Percentiles rank a stretch among this genome's conserved stretches.
Conservation (phyloP, 1,140 invertebrate species). For the Drosophila ananassae region DNA sequence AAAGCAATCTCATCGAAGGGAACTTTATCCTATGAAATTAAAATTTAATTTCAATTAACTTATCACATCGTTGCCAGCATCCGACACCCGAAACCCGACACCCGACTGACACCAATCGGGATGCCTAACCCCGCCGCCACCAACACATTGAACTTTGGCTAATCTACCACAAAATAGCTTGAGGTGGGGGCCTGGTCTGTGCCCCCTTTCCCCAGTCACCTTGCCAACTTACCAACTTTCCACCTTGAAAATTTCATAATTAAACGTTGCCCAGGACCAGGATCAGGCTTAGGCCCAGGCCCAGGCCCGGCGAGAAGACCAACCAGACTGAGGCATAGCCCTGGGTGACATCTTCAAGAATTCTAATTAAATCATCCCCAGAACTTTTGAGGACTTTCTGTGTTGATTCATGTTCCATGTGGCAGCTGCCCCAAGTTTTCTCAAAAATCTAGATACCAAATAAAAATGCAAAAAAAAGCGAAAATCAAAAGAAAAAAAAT, state of each 20-base stretch:
- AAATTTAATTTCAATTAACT: constrained; percentile 65
- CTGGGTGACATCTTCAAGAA: constrained; percentile 72
- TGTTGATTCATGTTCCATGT: constrained; percentile 79
- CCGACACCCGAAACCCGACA: constrained; percentile 46
- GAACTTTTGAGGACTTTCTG: constrained; percentile 74
- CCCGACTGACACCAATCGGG: constrained; percentile 33
- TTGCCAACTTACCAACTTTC: constrained; percentile 42
- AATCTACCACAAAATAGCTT: constrained; percentile 59
- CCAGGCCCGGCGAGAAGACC: neutral
- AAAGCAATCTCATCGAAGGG: constrained; percentile 46
- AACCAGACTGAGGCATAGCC: constrained; percentile 29
- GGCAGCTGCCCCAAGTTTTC: constrained; percentile 71
- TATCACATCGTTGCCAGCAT: constrained; percentile 55
- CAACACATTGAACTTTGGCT: constrained; percentile 61
- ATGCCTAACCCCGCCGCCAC: constrained; percentile 16
- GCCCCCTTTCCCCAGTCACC: constrained; percentile 7
- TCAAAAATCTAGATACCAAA: constrained; percentile 41
- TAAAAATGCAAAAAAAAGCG: neutral
- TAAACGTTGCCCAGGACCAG: constrained; percentile 57
- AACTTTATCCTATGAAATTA: constrained; percentile 57
- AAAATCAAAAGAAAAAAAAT: constrained; percentile 28
- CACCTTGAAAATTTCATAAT: constrained; percentile 81
- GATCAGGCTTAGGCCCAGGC: neutral
- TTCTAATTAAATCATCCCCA: constrained; percentile 81
- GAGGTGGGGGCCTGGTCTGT: neutral